Evolutionary conservation across 37 sponge, comb jelly and placozoan species (phyloP).

Genomic region (Bolinopsis microptera): DNA sequence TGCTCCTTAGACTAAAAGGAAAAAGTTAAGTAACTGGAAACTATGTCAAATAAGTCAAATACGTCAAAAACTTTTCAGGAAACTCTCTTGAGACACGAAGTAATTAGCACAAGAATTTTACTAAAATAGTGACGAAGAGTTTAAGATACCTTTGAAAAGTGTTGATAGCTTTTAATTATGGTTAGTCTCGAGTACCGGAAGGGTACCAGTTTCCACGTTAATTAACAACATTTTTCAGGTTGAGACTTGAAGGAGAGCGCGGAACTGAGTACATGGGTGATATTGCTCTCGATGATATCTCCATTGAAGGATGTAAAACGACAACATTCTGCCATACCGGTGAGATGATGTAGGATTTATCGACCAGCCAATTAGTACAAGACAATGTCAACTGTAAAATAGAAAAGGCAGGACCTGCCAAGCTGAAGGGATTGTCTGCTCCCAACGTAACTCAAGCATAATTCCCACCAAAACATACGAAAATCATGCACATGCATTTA

Average conservation of each 20-base stretch:
- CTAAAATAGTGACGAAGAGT: not conserved
- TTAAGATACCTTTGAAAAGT: not conserved
- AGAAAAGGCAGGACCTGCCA: not conserved
- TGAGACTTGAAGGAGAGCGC: not conserved
- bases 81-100: not conserved
- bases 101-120: not conserved
- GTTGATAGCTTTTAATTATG: not conserved
- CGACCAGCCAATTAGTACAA: not conserved
- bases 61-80: not conserved
- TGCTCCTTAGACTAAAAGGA: not conserved
- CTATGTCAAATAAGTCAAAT: too few species aligned
- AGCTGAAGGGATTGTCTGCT: not conserved
- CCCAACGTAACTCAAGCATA: not conserved
- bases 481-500: not conserved
- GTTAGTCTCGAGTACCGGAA: not conserved
- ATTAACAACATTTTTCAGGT: not conserved
- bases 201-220: not conserved
- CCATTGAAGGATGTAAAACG: conserved; percentile 13
- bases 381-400: not conserved
- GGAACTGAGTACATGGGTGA: conserved; percentile 13
- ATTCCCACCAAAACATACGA: not conserved
- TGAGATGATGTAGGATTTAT: not conserved
- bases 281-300: conserved; percentile 58
- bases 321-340: conserved; percentile 65
- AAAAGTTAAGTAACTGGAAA: not conserved